Evolutionary conservation across 2,888 invertebrate genomes (phyloP).

Genomic region (Caenorhabditis sp.): DNA sequence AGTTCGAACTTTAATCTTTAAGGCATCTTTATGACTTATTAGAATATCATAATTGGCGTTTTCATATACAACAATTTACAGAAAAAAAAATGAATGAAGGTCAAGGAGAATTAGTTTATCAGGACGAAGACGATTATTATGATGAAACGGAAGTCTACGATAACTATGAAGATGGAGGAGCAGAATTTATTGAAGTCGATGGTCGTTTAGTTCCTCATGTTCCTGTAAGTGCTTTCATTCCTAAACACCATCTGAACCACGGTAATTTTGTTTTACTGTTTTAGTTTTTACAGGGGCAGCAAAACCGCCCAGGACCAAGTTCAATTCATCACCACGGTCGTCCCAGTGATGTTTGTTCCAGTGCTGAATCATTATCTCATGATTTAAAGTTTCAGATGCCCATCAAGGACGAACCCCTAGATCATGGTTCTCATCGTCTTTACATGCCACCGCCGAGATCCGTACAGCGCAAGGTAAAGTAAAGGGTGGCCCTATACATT

Average conservation of each 20-base stretch:
- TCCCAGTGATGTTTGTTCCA: background rate
- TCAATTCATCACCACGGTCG: background rate
- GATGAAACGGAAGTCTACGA: conserved; percentile 58
- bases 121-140: conserved; percentile 59
- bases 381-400: conserved; percentile 5
- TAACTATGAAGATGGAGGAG: conserved; percentile 36
- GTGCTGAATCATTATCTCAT: background rate
- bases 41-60: background rate
- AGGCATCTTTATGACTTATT: background rate
- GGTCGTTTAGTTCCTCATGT: conserved; percentile 48
- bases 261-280: background rate
- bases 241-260: background rate
- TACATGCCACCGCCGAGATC: conserved; percentile 42
- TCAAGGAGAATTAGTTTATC: conserved; percentile 41
- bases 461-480: conserved; percentile 39
- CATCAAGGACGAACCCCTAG: conserved; percentile 39
- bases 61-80: background rate
- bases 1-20: too few species aligned
- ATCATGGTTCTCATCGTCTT: conserved; percentile 13
- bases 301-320: conserved; percentile 22
- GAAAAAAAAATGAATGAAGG: conserved; percentile 39
- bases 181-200: conserved; percentile 54
- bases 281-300: conserved; percentile 33
- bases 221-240: conserved; percentile 27
- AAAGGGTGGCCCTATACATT: too few species aligned